phyloP scores from a whole-genome alignment of 1,140 invertebrate genomes.

The Heterodera carotae region DNA sequence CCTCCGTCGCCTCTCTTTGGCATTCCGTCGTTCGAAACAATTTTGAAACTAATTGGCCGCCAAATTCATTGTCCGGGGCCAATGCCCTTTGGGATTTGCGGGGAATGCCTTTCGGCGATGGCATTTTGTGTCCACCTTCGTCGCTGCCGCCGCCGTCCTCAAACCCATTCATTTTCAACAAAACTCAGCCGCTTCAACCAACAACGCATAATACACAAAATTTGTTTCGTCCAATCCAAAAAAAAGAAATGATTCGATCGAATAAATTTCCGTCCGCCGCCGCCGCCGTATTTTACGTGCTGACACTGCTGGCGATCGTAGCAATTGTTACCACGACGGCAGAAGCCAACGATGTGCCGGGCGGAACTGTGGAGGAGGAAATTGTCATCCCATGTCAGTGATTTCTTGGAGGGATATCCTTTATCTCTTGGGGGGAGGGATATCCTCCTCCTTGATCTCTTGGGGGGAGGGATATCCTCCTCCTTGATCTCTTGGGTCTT shows the following conservation, averaged over 20 bases:
- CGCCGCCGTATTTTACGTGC: too few species aligned
- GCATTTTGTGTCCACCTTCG: background rate
- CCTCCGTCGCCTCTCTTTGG: background rate
- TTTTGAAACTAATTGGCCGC: slow-evolving; percentile 1
- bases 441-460: too few species aligned
- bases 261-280: background rate
- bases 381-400: slow-evolving; percentile 22
- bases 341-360: background rate
- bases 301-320: background rate
- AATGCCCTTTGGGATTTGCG: background rate
- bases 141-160: too few species aligned
- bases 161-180: background rate
- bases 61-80: background rate
- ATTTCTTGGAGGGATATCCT: too few species aligned
- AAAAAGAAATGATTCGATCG: slow-evolving; percentile 3
- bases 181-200: background rate
- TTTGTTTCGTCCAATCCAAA: background rate
- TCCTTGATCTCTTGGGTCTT: too few species aligned
- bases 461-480: too few species aligned
- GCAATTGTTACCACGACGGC: background rate
- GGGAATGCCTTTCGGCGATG: too few species aligned
- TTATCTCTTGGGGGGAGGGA: too few species aligned
- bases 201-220: too few species aligned
- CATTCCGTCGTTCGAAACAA: background rate
- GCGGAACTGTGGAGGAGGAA: slow-evolving; percentile 13